These are phyloP conservation scores for Malacosoma neustria DNA, from an alignment of 2,888 invertebrate genomes.

Conservation along the genomic window DNA sequence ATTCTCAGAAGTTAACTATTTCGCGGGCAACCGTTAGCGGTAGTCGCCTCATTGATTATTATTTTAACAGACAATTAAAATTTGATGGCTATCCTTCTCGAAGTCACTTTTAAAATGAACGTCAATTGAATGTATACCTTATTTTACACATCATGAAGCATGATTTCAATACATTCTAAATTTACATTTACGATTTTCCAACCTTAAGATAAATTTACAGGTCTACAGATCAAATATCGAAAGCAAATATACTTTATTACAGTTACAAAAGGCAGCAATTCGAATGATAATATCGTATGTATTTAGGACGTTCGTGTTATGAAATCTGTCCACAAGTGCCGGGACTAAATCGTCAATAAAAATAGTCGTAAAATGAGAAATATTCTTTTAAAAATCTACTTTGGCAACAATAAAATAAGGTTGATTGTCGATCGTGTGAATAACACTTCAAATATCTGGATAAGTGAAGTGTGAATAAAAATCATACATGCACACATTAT, in stretches of 20 bases:
- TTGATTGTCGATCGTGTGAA: conserved; percentile 17
- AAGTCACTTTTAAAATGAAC: neutral
- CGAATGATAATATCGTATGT: conserved; percentile 14
- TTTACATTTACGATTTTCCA: conserved; percentile 6
- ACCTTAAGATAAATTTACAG: conserved; percentile 1
- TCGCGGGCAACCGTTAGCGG: conserved; percentile 39
- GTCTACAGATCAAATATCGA: neutral
- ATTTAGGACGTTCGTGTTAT: conserved; percentile 44
- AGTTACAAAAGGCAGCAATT: conserved; percentile 28
- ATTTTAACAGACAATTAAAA: conserved; percentile 74
- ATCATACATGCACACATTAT: conserved; percentile 73
- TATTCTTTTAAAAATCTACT: conserved; percentile 29
- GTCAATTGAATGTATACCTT: conserved; percentile 5
- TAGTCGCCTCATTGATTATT: conserved; percentile 72
- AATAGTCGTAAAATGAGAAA: conserved; percentile 59
- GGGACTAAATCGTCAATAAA: conserved; percentile 70
- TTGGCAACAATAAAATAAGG: conserved; percentile 25
- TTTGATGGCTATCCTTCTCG: conserved; percentile 69
- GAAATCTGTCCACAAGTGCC: conserved; percentile 57
- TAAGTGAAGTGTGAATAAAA: conserved; percentile 69
- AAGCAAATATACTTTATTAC: conserved; percentile 17
- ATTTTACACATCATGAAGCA: conserved; percentile 3
- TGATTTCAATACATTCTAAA: neutral
- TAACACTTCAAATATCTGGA: conserved; percentile 31
- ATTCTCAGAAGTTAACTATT: conserved; percentile 46